Base-by-base conservation (phyloP, 2,113 vertebrate genomes). In the Struthidea cinerea region DNA sequence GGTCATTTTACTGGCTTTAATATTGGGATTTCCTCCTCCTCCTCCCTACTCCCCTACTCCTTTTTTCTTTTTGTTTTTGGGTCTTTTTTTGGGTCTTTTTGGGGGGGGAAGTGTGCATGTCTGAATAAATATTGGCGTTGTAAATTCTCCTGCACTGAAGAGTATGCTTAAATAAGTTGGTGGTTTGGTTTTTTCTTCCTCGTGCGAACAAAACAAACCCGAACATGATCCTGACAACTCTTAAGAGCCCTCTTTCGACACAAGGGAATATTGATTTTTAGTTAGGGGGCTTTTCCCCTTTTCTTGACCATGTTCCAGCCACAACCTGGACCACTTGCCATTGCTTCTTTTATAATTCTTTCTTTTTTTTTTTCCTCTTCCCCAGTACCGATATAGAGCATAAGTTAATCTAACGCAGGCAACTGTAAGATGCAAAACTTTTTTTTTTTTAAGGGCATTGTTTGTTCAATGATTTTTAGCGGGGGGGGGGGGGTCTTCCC, bases 171-270 rank as follows among this genome's bases (percentile, higher is more conserved):
- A 93, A 30, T 83, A 49, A 89, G 10, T 87, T 86, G 39, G 11
- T 30, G 9, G 15, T n/a, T 41, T 19, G 8, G 10, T 39, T 44
- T 63, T 55, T 50, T 14, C 20, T 65, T 53, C 30, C 1, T 35
- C 61, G 6, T 81, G 63, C 3, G 24, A 73, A 73, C 23, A 94
- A 90, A 90, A 91, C 80, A 87, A 89, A 80, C 50, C 5, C 68
- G 8, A 94, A 94, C 44, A 59, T 77, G 70, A 64, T 75, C 90
- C 8, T 92, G 95, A 83, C 91, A 95, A 94, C 68, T 87, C 69
- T 91, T 93, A 96, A 93, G 88, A 83, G 85, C 90, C 76, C 77
- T 95, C 86, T 91, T 90, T 91, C 81, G 65, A 86, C 92, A 61
- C 64, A 81, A 69, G 69, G 5, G 41, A 89, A 95, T 68, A 92